These are phyloP conservation scores for Lumbricus terrestris DNA, from an alignment of 2,888 invertebrate genomes.

Conservation along the genomic window DNA sequence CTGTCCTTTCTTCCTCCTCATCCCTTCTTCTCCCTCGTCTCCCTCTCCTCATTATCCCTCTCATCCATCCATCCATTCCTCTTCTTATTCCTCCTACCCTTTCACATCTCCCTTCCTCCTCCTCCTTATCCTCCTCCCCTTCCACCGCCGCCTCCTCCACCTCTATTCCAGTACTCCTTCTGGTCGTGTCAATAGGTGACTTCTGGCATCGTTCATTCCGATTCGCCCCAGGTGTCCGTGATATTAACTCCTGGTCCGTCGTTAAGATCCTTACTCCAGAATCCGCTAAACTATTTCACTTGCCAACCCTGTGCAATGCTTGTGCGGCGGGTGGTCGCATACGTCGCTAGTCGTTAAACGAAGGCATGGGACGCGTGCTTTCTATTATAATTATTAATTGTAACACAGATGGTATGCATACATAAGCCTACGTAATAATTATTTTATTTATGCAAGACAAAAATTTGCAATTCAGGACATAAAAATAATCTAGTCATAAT, in stretches of 20 bases:
- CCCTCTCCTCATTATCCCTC: constrained; percentile 8
- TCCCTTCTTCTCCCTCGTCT: constrained; percentile 8
- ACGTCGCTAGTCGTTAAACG: too few species aligned
- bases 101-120: background rate
- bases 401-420: too few species aligned
- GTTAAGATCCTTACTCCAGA: background rate
- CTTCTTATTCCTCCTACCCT: background rate
- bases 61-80: background rate
- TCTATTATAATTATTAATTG: too few species aligned
- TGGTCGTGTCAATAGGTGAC: background rate
- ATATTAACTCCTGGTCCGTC: background rate
- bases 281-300: background rate
- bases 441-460: too few species aligned
- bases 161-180: background rate
- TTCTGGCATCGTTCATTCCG: background rate
- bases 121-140: background rate
- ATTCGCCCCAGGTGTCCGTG: constrained; percentile 3
- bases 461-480: too few species aligned
- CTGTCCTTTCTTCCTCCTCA: background rate
- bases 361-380: too few species aligned
- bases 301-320: background rate
- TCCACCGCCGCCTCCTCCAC: constrained; percentile 12
- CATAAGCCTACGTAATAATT: too few species aligned
- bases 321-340: too few species aligned
- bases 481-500: too few species aligned